Conservation (phyloP, 2,888 invertebrate species). For the Eupithecia vulgata region DNA sequence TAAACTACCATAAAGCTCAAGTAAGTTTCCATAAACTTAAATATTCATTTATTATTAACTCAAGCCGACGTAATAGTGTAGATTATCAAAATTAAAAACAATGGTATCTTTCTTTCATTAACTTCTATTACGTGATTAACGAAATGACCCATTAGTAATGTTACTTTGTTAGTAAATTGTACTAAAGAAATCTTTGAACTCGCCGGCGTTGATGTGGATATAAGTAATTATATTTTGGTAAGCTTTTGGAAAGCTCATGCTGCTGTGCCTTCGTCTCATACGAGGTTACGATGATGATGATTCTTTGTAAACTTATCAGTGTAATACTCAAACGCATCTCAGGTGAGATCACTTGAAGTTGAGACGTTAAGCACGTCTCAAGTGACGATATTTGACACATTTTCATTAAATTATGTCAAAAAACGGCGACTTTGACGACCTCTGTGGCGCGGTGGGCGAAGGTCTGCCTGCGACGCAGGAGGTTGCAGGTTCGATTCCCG, state of each 20-base stretch:
- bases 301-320: too few relatives aligned
- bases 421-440: too few relatives aligned
- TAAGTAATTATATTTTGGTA: conserved; percentile 53
- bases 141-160: conserved; percentile 33
- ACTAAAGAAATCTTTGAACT: conserved; percentile 38
- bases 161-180: conserved; percentile 45
- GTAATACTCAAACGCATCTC: too few relatives aligned
- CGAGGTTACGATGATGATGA: too few relatives aligned
- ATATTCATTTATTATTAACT: neutral
- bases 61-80: neutral
- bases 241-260: neutral
- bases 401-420: too few relatives aligned
- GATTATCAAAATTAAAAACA: conserved; percentile 37
- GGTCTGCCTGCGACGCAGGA: too few relatives aligned
- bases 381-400: too few relatives aligned
- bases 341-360: too few relatives aligned
- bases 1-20: neutral
- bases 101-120: conserved; percentile 41
- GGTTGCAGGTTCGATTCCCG: too few relatives aligned
- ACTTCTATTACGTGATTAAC: conserved; percentile 40
- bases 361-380: too few relatives aligned
- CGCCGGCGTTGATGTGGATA: conserved; percentile 55
- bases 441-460: too few relatives aligned
- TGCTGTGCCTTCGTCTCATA: too few relatives aligned
- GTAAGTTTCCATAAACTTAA: neutral